Evolutionary conservation across 2,797 vertebrate genomes (phyloP).

Genomic region (Microchirus variegatus): DNA sequence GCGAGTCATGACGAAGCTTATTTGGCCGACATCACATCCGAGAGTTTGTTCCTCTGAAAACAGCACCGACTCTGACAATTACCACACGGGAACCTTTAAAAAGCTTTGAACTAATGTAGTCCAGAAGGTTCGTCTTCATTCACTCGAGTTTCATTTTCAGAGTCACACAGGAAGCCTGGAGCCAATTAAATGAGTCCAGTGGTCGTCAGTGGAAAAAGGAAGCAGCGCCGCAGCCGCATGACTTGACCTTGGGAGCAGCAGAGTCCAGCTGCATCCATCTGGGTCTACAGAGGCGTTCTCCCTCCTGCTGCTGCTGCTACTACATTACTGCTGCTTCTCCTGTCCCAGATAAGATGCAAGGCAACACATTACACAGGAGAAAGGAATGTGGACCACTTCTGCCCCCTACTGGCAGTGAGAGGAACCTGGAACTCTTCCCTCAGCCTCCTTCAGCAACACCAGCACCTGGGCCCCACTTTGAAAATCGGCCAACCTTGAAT

Average conservation of each 20-base stretch:
- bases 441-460: no score
- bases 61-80: slow-evolving; percentile 53
- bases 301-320: no score
- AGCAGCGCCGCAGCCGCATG: slow-evolving; percentile 43
- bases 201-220: slow-evolving; percentile 47
- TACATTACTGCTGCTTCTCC: slow-evolving; percentile 25
- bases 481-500: no score
- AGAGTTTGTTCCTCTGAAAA: slow-evolving; percentile 55
- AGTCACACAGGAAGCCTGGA: slow-evolving; percentile 45
- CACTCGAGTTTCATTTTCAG: slow-evolving; percentile 54
- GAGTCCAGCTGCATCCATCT: slow-evolving; percentile 49
- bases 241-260: slow-evolving; percentile 60
- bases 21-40: slow-evolving; percentile 57
- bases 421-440: not conserved
- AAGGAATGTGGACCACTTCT: slow-evolving; percentile 58
- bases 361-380: slow-evolving; percentile 10
- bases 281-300: slow-evolving; percentile 47
- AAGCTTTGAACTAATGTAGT: slow-evolving; percentile 47
- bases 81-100: slow-evolving; percentile 68
- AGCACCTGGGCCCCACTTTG: no score
- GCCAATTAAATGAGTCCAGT: slow-evolving; percentile 60
- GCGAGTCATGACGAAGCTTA: slow-evolving; percentile 53
- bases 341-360: slow-evolving; percentile 49
- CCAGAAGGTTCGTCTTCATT: slow-evolving; percentile 58
- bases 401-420: slow-evolving; percentile 65